Percentiles rank a stretch among this genome's conserved stretches.
These are phyloP conservation scores for Artibeus jamaicensis DNA, from an alignment of 2,797 vertebrate species.

Conservation along the genomic window DNA sequence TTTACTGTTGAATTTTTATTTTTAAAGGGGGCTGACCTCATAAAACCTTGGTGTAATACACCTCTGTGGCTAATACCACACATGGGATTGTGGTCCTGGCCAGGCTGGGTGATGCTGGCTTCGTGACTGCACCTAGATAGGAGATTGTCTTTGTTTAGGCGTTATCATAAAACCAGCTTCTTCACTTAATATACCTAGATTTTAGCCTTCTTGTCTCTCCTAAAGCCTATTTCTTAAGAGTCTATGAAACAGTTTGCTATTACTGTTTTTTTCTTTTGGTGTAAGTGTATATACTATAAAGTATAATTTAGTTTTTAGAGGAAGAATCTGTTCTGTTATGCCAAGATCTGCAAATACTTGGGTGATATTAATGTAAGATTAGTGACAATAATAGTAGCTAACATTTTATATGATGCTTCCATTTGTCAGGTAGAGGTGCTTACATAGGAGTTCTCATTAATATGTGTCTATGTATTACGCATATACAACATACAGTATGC, in stretches of 20 bases:
- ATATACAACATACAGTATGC: not conserved
- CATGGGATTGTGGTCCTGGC: not conserved
- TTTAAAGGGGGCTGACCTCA: not conserved
- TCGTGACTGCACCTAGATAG: not conserved
- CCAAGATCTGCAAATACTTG: slow-evolving; percentile 13
- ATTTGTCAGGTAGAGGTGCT: not conserved
- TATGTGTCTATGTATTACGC: not conserved
- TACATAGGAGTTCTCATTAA: not conserved
- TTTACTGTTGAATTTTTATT: slow-evolving; percentile 11
- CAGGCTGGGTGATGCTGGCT: not conserved
- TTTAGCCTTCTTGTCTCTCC: not conserved
- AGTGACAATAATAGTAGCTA: not conserved
- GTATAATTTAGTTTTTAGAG: not conserved
- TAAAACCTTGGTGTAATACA: not conserved
- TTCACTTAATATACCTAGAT: not conserved
- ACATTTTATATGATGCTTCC: not conserved
- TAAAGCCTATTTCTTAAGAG: not conserved
- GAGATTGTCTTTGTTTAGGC: not conserved
- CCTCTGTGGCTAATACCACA: not conserved
- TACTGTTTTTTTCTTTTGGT: not conserved
- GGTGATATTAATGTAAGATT: not conserved
- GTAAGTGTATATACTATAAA: not conserved
- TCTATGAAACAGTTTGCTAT: not conserved
- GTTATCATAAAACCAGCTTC: not conserved
- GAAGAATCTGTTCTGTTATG: not conserved